phyloP scores from a whole-genome alignment of 2,113 vertebrate genomes.

The Perccottus glenii region DNA sequence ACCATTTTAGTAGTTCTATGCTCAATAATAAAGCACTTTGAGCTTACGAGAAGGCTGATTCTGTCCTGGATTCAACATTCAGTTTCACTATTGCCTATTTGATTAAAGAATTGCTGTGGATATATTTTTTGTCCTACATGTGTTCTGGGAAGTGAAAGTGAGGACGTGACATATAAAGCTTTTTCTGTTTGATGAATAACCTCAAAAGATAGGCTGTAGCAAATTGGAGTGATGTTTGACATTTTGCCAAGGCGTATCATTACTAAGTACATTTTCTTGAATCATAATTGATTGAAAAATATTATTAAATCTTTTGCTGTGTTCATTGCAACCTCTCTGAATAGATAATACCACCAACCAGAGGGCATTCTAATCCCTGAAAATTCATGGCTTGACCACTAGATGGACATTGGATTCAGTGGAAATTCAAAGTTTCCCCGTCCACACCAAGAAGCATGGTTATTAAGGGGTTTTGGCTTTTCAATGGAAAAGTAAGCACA shows the following conservation, averaged over 20 bases:
- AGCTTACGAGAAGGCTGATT: neutral
- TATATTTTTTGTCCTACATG: neutral
- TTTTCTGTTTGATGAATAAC: constrained; percentile 21
- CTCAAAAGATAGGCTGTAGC: constrained; percentile 13
- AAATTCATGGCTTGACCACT: constrained; percentile 28
- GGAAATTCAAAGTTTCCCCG: neutral
- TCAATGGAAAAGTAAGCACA: neutral
- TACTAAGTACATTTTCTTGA: constrained; percentile 14
- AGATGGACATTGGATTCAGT: constrained; percentile 13
- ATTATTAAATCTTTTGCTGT: constrained; percentile 18
- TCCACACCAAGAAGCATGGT: too few relatives aligned
- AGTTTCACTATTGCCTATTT: too few relatives aligned
- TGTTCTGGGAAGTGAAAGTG: neutral
- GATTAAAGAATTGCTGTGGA: neutral
- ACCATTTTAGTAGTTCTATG: neutral
- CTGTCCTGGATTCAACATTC: neutral
- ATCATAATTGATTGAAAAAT: constrained; percentile 38
- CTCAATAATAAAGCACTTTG: too few relatives aligned
- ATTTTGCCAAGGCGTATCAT: constrained; percentile 16
- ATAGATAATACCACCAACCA: neutral
- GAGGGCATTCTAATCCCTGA: neutral
- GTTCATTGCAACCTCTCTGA: constrained; percentile 5
- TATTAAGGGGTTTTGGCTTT: neutral
- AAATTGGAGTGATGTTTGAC: constrained; percentile 44
- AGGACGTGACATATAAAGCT: constrained; percentile 9